Percentiles rank a stretch among this genome's conserved stretches.
Conservation (phyloP, 2,113 vertebrate species). For the Balaenoptera acutorostrata region DNA sequence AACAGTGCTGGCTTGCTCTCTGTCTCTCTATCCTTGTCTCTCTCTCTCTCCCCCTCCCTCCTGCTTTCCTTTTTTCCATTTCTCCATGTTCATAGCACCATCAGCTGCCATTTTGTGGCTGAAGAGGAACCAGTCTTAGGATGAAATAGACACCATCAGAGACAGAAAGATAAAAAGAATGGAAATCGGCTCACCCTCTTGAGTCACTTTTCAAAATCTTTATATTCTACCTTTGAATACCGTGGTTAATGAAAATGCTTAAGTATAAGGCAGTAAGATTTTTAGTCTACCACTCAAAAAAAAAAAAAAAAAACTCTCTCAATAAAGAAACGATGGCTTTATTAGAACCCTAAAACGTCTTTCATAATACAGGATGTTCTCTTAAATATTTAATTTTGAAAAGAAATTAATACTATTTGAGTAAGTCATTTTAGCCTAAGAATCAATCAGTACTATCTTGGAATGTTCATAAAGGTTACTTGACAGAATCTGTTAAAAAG, state of each 20-base stretch:
- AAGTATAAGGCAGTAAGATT: neutral
- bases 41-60: neutral
- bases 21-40: neutral
- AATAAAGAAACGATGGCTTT: neutral
- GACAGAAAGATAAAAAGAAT: neutral
- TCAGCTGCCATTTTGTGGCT: neutral
- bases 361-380: neutral
- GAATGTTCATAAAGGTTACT: neutral
- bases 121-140: neutral
- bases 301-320: neutral
- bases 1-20: neutral
- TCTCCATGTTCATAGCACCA: too few species aligned
- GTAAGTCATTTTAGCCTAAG: neutral
- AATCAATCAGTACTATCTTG: neutral
- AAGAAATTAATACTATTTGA: neutral
- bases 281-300: neutral
- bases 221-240: slow-evolving; percentile 5
- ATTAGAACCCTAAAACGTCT: neutral
- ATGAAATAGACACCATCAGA: neutral
- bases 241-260: neutral
- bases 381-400: neutral
- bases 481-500: neutral
- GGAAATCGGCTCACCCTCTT: neutral
- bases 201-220: slow-evolving; percentile 18
- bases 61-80: neutral